A percentile compares a stretch with the other conserved stretches of the same genome.
These are phyloP conservation scores for Phylloscopus trochilus DNA, from an alignment of 2,113 vertebrate species.

Conservation along the genomic window DNA sequence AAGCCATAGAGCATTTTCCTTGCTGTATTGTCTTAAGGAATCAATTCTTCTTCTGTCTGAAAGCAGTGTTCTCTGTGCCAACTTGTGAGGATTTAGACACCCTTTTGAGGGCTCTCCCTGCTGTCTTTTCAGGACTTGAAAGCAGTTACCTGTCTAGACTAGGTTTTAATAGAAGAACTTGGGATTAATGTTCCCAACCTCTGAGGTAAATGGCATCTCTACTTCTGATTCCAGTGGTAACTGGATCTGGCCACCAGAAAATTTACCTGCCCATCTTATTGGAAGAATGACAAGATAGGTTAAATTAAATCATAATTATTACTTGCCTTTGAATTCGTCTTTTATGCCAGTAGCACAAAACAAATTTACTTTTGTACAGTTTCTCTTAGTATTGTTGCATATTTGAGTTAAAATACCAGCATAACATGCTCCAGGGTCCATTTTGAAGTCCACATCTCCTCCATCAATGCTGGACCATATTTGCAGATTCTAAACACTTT, in stretches of 20 bases:
- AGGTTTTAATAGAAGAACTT: constrained; percentile 15
- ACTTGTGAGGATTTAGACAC: not conserved
- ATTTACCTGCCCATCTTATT: constrained; percentile 4
- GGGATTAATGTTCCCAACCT: not conserved
- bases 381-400: not conserved
- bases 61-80: not conserved
- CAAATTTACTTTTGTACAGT: not conserved
- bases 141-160: constrained; percentile 32
- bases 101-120: not conserved
- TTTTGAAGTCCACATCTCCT: not conserved
- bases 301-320: constrained; percentile 27
- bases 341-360: not conserved
- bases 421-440: not conserved
- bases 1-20: not conserved
- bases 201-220: not conserved
- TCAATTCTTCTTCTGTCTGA: not conserved
- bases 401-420: not conserved
- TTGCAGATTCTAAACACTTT: not conserved
- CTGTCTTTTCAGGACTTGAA: not conserved
- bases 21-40: not conserved
- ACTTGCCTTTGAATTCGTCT: not conserved
- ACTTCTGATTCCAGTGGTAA: not conserved
- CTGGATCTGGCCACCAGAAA: not conserved
- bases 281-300: not conserved
- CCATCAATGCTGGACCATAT: not conserved